Percentiles rank a stretch among this genome's conserved stretches.
phyloP scores from a whole-genome alignment of 2,113 vertebrate genomes.

The Cricetomys ansorgei region DNA sequence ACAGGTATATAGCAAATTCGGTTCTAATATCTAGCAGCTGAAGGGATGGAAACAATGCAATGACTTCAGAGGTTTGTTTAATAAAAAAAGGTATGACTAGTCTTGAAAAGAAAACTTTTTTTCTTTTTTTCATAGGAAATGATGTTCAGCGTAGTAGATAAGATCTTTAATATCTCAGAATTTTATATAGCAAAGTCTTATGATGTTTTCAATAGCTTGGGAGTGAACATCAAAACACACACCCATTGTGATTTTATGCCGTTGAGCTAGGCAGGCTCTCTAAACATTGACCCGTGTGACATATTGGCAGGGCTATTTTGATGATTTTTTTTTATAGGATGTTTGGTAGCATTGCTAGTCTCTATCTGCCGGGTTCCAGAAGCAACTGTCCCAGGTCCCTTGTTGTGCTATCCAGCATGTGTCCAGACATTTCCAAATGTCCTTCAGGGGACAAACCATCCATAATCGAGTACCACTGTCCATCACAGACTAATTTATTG shows the following conservation, averaged over 20 bases:
- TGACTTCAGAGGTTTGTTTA: neutral
- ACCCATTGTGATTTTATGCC: neutral
- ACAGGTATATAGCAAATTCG: neutral
- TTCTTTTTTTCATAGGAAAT: neutral
- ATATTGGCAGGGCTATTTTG: neutral
- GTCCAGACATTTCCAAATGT: neutral
- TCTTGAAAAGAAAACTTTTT: neutral
- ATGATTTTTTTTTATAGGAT: neutral
- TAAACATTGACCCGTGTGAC: neutral
- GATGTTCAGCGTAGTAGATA: neutral
- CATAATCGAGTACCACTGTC: too few relatives aligned
- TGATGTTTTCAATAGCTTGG: neutral
- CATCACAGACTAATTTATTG: neutral
- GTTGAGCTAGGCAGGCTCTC: neutral
- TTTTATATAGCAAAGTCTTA: neutral
- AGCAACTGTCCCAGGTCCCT: neutral
- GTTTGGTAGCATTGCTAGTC: neutral
- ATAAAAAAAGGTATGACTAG: neutral
- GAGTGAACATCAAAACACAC: neutral
- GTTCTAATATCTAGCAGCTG: neutral
- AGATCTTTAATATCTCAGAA: constrained; percentile 3
- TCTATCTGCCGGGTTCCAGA: neutral
- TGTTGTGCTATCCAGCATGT: neutral
- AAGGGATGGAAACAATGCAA: neutral
- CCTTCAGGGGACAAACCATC: neutral